Evolutionary conservation across 2,113 vertebrate species (phyloP).

Genomic region (Vidua chalybeata): DNA sequence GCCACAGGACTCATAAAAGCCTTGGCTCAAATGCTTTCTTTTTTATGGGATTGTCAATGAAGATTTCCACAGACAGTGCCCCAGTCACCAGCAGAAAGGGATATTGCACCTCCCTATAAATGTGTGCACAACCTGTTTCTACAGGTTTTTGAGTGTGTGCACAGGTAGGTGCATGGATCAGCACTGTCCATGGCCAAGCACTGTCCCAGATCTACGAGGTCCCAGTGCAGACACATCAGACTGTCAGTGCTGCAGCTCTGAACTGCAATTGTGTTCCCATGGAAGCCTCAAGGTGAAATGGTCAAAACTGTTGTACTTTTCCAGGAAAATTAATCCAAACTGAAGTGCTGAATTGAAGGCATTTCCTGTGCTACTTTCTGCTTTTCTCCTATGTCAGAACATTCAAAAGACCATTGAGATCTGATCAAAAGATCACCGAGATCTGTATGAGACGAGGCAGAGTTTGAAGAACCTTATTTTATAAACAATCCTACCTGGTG

Average conservation of each 20-base stretch:
- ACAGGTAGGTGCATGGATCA: not conserved
- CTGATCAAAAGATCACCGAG: not conserved
- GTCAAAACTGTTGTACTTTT: not conserved
- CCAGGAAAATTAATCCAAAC: not conserved
- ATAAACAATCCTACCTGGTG: not conserved
- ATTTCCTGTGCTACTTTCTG: not conserved
- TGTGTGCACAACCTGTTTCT: not conserved
- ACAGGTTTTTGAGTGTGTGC: not conserved
- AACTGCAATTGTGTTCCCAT: accelerated
- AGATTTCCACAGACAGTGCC: not conserved
- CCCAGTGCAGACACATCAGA: not conserved
- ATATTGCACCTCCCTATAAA: not conserved
- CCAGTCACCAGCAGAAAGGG: not conserved
- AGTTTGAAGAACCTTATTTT: not conserved
- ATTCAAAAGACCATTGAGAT: not conserved
- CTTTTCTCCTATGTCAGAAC: not conserved
- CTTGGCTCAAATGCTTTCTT: not conserved
- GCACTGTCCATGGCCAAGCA: not conserved
- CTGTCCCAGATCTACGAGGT: not conserved
- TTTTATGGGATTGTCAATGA: not conserved
- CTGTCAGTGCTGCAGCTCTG: not conserved
- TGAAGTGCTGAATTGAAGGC: not conserved
- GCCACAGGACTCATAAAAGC: not conserved
- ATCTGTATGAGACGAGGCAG: not conserved
- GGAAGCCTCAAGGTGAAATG: not conserved